Percentiles rank a stretch among this genome's conserved stretches.
Conservation (phyloP, 1,140 invertebrate species). For the Drosophila repleta region DNA sequence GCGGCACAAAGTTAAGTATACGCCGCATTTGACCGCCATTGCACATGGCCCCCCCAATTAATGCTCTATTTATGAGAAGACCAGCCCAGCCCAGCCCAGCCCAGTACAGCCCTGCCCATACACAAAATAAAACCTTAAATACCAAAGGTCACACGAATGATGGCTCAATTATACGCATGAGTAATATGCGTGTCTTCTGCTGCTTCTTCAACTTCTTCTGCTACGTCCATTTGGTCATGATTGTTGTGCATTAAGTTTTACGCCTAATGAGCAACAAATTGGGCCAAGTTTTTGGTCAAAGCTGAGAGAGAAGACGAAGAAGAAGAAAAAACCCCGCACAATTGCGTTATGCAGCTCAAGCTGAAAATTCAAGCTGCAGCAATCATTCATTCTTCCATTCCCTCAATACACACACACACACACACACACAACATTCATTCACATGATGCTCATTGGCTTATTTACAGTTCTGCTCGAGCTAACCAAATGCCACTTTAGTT, state of each 20-base stretch:
- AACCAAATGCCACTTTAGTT: constrained; percentile 64
- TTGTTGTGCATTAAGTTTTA: constrained; percentile 39
- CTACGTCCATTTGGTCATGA: constrained; percentile 29
- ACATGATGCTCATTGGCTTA: constrained; percentile 26
- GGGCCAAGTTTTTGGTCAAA: constrained; percentile 43
- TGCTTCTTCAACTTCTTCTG: neutral
- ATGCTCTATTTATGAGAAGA: constrained; percentile 58
- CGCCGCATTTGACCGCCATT: constrained; percentile 21
- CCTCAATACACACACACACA: neutral
- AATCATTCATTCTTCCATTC: constrained; percentile 11
- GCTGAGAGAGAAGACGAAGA: too few relatives aligned
- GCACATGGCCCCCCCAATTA: constrained; percentile 60
- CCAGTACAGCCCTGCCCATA: too few relatives aligned
- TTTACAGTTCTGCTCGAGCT: constrained; percentile 37
- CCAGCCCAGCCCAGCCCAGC: neutral
- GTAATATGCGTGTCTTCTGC: constrained; percentile 54
- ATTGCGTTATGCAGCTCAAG: constrained; percentile 11
- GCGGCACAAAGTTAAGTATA: constrained; percentile 56
- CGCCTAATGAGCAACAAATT: constrained; percentile 71
- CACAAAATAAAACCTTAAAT: constrained; percentile 23
- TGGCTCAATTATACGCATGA: constrained; percentile 73
- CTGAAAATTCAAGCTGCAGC: constrained; percentile 13
- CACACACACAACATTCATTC: neutral
- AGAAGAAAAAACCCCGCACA: neutral
- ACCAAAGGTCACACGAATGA: constrained; percentile 51